These are phyloP conservation scores for Zygogramma bicolorata DNA, from an alignment of 2,888 invertebrate species.

Conservation along the genomic window DNA sequence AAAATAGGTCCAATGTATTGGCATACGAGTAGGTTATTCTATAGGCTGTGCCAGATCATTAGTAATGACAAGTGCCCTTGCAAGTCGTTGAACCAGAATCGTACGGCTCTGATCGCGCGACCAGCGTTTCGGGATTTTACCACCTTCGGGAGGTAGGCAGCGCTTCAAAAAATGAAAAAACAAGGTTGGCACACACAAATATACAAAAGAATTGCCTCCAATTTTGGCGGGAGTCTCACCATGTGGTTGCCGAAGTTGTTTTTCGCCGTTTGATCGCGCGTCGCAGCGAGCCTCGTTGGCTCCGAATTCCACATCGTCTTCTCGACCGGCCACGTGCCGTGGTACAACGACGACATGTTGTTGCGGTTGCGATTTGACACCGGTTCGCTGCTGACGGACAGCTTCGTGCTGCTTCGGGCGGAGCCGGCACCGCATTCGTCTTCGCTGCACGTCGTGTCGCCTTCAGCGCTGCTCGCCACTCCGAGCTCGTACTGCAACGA, in stretches of 20 bases:
- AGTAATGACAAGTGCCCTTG: too few relatives aligned
- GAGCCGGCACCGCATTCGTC: conserved; percentile 58
- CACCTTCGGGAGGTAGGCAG: too few relatives aligned
- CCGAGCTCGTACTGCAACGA: conserved; percentile 48
- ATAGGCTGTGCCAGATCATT: too few relatives aligned
- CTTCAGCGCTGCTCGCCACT: conserved; percentile 42
- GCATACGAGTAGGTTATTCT: too few relatives aligned
- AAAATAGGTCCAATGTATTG: too few relatives aligned
- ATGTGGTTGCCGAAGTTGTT: conserved; percentile 37
- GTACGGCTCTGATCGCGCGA: too few relatives aligned
- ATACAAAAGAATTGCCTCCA: not conserved
- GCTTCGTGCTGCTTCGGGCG: conserved; percentile 55
- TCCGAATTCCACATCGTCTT: conserved; percentile 66
- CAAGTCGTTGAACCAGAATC: too few relatives aligned
- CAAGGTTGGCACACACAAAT: too few relatives aligned
- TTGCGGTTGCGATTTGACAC: conserved; percentile 41
- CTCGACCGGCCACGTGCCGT: conserved; percentile 75
- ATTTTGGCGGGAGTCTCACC: too few relatives aligned
- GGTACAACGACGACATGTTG: conserved; percentile 67
- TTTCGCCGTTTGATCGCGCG: conserved; percentile 19
- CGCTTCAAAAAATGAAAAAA: too few relatives aligned
- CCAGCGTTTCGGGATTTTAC: too few relatives aligned
- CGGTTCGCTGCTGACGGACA: conserved; percentile 65
- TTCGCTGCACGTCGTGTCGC: conserved; percentile 54
- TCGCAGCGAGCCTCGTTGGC: conserved; percentile 54